Base-by-base conservation (phyloP, 2,113 vertebrate species). In the Plectropomus leopardus region DNA sequence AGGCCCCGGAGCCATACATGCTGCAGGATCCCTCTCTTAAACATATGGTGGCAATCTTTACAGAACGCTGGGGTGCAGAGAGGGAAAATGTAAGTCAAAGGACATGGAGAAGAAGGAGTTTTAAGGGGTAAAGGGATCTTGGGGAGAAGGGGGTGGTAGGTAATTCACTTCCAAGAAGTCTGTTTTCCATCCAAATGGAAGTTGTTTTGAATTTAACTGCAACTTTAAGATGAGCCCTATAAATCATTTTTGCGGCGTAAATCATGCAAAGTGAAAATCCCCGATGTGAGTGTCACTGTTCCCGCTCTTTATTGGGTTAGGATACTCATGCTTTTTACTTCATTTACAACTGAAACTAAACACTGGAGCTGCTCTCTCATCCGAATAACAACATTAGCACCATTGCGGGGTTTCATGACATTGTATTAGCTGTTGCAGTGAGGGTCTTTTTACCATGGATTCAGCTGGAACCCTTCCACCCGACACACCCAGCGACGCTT, bases 41-140 rank as follows among this genome's bases (percentile, higher is more conserved):
- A 93, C 92, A 93, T 87, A 82, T 91, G 92, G 77, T 84, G 89
- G 75, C 76, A 90, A 92, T 92, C 86, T 86, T 77, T 80, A 48
- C 67, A 58, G 76, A 92, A 78, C 61, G 53, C 40, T 13, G 65
- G 63, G 44, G 51, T 76, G 42, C 78, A 79, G 50, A 36, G 61
- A 70, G 68, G 64, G 78, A 48, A 19, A 40, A 78, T 28, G 3
- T 9, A 60, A 80, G 76, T 63, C 45, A 48, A 24, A 50, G 58
- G 57, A 83, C 40, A 17, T 66, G 84, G 55, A 64, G 48, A 76
- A 65, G 47, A 60, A 68, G 26, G 11, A 51, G 72, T 71, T 76
- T 75, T 23, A 30, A 23, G 55, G 72, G 75, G 69, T 66, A 58
- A 78, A 67, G 53, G 81, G 61, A 82, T 76, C 80, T 68, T 30